phyloP scores from a whole-genome alignment of 2,113 vertebrate species.

The Heteronetta atricapilla region DNA sequence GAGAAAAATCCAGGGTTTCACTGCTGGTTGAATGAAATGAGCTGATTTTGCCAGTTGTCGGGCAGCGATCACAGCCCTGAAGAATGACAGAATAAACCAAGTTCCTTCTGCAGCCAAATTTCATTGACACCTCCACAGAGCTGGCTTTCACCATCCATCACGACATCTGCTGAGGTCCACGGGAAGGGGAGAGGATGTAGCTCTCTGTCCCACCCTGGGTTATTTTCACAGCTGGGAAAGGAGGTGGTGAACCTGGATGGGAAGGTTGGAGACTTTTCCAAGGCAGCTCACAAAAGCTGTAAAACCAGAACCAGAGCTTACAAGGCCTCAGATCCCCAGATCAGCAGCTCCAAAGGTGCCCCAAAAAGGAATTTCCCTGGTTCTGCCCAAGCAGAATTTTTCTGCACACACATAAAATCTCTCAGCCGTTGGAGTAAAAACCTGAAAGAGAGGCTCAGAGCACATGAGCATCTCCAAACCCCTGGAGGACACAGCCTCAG shows the following conservation, averaged over 20 bases:
- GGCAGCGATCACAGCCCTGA: slow-evolving; percentile 47
- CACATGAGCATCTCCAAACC: background rate
- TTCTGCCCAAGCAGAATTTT: slow-evolving; percentile 15
- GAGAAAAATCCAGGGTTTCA: slow-evolving; percentile 8
- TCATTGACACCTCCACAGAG: slow-evolving; percentile 51
- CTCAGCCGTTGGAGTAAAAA: background rate
- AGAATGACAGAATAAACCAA: slow-evolving; percentile 41
- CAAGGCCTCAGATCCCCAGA: background rate
- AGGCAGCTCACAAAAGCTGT: slow-evolving; percentile 29
- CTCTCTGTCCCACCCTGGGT: slow-evolving; percentile 10
- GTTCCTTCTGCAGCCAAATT: slow-evolving; percentile 45
- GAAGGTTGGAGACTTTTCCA: slow-evolving; percentile 39
- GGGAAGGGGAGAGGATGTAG: slow-evolving; percentile 31
- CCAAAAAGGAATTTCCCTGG: slow-evolving; percentile 8
- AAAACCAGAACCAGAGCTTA: background rate
- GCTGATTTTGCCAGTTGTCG: slow-evolving; percentile 52
- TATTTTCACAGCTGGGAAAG: slow-evolving; percentile 68
- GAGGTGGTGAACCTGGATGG: background rate
- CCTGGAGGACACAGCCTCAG: background rate
- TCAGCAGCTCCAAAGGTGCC: slow-evolving; percentile 13
- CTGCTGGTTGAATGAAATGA: slow-evolving; percentile 14
- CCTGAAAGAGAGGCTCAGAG: background rate
- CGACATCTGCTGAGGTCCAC: slow-evolving; percentile 25
- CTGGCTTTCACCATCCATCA: slow-evolving; percentile 47
- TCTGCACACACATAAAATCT: background rate